phyloP scores from a whole-genome alignment of 2,797 vertebrate species.

The Stomatorhinus walkeri region DNA sequence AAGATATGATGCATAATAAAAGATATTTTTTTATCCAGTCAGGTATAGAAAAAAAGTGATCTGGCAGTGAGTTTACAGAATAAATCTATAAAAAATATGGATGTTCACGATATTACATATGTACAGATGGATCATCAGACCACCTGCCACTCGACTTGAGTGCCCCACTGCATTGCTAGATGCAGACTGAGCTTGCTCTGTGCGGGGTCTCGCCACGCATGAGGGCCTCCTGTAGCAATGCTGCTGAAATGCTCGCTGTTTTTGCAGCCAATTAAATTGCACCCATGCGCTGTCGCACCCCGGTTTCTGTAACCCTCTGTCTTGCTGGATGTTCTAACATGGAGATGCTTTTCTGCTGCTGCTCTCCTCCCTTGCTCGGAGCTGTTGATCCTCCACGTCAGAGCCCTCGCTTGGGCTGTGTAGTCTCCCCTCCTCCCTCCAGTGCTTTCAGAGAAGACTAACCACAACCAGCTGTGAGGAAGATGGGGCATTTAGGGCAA shows the following conservation, averaged over 20 bases:
- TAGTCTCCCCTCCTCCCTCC: not conserved
- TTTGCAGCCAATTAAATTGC: not conserved
- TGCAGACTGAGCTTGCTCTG: not conserved
- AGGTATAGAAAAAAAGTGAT: not conserved
- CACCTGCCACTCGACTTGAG: not conserved
- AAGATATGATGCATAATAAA: not conserved
- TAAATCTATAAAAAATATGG: not conserved
- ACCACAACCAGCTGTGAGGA: constrained; percentile 49
- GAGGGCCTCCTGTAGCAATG: not conserved
- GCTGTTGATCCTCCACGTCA: constrained; percentile 4
- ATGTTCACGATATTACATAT: not conserved
- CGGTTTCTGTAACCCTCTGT: not conserved
- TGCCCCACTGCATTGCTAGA: not conserved
- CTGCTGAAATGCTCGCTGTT: not conserved
- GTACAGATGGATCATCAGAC: not conserved
- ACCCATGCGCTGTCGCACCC: not conserved
- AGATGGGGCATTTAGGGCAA: constrained; percentile 35
- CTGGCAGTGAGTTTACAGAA: not conserved
- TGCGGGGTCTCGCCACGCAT: not conserved
- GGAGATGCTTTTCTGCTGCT: not conserved
- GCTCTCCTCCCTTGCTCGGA: not conserved
- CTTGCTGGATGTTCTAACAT: not conserved
- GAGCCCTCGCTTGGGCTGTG: not conserved
- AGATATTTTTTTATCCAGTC: not conserved
- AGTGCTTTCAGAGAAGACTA: not conserved